phyloP scores from a whole-genome alignment of 2,797 vertebrate species.

The Sebastolobus altivelis region DNA sequence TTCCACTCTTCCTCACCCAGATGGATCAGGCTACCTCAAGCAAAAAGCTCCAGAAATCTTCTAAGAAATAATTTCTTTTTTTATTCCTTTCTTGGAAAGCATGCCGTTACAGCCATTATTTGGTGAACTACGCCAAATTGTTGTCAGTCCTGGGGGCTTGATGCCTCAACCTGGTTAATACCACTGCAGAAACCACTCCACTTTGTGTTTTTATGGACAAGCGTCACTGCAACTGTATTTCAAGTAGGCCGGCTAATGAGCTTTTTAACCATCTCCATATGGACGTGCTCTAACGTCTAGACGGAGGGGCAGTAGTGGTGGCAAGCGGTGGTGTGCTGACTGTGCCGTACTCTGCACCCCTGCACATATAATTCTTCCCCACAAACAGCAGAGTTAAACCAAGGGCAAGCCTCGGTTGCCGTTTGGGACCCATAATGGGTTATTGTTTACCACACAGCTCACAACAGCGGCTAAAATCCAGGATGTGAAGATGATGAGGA shows the following conservation, averaged over 20 bases:
- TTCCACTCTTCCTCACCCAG: constrained; percentile 75
- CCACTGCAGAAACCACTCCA: constrained; percentile 77
- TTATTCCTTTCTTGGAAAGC: constrained; percentile 73
- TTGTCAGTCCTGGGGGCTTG: constrained; percentile 77
- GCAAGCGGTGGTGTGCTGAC: constrained; percentile 79
- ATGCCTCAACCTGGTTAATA: constrained; percentile 81
- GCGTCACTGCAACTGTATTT: constrained; percentile 87
- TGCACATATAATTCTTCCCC: constrained; percentile 75
- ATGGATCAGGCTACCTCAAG: constrained; percentile 68
- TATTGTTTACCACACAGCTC: constrained; percentile 78
- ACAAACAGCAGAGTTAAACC: constrained; percentile 74
- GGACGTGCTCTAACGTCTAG: constrained; percentile 78
- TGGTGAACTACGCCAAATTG: constrained; percentile 73
- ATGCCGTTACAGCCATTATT: constrained; percentile 64
- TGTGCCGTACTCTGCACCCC: constrained; percentile 74
- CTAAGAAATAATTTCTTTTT: constrained; percentile 72
- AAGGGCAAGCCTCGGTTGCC: constrained; percentile 70
- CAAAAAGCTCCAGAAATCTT: constrained; percentile 67
- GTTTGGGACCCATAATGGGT: constrained; percentile 70
- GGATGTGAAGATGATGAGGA: constrained; percentile 74
- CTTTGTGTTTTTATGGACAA: constrained; percentile 87
- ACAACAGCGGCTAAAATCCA: constrained; percentile 65
- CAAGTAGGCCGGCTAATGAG: constrained; percentile 87
- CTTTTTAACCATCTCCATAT: constrained; percentile 88
- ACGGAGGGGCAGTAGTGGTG: constrained; percentile 79